Percentiles rank a stretch among this genome's conserved stretches.
Evolutionary conservation across 2,797 vertebrate species (phyloP).

Genomic region (Rousettus madagascariensis): DNA sequence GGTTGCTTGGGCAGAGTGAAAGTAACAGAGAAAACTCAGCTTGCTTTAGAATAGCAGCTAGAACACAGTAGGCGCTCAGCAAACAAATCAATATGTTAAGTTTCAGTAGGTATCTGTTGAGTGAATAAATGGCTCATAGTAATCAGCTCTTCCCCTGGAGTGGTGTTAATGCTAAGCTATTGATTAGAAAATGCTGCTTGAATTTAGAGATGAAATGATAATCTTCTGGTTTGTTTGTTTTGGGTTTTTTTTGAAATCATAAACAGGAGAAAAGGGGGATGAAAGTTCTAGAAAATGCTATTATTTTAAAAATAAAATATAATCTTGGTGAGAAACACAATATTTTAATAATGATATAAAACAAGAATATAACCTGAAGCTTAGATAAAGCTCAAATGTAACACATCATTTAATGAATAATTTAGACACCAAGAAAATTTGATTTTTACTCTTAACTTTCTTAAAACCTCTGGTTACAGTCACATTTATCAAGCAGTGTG

Average conservation of each 20-base stretch:
- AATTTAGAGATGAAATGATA: conserved; percentile 4
- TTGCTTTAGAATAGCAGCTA: background rate
- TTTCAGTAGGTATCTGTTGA: background rate
- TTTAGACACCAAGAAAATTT: conserved; percentile 10
- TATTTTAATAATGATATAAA: background rate
- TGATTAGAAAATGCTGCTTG: background rate
- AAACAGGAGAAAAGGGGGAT: background rate
- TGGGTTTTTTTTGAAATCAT: background rate
- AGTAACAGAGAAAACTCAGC: background rate
- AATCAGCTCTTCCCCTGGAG: background rate
- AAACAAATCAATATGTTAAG: background rate
- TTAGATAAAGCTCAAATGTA: background rate
- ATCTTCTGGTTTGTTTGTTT: background rate
- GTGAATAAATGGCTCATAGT: background rate
- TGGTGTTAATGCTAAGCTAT: background rate
- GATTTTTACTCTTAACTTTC: background rate
- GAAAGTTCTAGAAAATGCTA: background rate
- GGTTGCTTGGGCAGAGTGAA: background rate
- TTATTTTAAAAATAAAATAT: background rate
- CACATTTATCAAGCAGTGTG: background rate
- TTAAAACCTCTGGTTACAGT: background rate
- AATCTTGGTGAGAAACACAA: background rate
- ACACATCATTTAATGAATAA: background rate
- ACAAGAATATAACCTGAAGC: background rate
- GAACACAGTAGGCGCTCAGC: background rate